Base-by-base conservation (phyloP, 2,113 vertebrate species). In the Oryzias curvinotus region DNA sequence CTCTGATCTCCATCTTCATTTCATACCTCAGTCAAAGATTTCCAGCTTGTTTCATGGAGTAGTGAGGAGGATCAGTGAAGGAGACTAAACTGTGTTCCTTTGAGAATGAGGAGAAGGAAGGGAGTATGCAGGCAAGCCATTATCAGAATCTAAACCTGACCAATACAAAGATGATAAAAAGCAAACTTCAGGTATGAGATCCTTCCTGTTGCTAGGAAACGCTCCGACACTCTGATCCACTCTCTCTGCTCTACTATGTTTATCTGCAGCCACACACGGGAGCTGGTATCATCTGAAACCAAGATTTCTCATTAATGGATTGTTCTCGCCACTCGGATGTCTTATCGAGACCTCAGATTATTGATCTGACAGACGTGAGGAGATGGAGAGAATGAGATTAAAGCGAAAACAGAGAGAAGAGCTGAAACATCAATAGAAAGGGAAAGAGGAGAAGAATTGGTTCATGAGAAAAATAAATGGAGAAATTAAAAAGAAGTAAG, bases 201-300 rank as follows among this genome's bases (percentile, higher is more conserved):
- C 58, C 57, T 77, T 10, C 67, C 75, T 81, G 85, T 88, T 88
- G 85, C 87, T 88, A 85, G 83, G 87, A 85, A 71, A 81, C 76
- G 42, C 77, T 26, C 63, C 53, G 67, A 78, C 66, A 67, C 67
- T 75, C 71, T 65, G n/a, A 82, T 54, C 73, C 68, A 48, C 57
- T 25, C 41, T 46, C 62, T 54, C 58, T 77, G 52, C n/a, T 71
- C 73, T 64, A 64, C 65, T 68, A 62, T 77, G 54, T 81, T 67
- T 73, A 71, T 71, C 54, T 36, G 62, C 66, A 21, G 52, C 49
- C 48, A 57, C 52, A 59, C 23, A 21, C 36, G 13, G 36, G 55
- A 47, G 36, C 36, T 36, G 36, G 36, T 36, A 36, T 36, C 36
- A 36, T 36, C 36, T 12, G 73, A 50, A 57, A 65, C 52, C 52